Base-by-base conservation (phyloP, 1,140 invertebrate species). In the Caenorhabditis briggsae region DNA sequence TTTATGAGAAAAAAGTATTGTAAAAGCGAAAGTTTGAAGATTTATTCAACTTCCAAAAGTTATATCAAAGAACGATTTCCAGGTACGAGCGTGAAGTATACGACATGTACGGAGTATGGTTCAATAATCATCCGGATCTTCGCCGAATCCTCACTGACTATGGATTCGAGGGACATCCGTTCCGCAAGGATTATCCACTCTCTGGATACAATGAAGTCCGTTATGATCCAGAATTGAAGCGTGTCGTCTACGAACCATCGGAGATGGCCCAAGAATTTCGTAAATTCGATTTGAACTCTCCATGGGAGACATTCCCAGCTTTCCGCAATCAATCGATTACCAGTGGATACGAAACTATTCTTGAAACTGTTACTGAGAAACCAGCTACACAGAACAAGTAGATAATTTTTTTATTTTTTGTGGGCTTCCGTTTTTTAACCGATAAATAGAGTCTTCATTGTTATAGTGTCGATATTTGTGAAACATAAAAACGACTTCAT, bases 61-160 rank as follows among this genome's bases (percentile, higher is more conserved):
- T 20, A 74, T 3, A 25, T 48, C 33, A 33, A 33, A 7, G 25
- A 2, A 55, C 46, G 5, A 25, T 55, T 74, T 86, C 8, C 48
- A 86, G 84, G 85, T 86, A 56, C 43, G 85, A 86, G 50, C 85
- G 85, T 53, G 85, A 99, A 94, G 95, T 98, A 46, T 99, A 97
- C 96, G 98, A 99, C 92, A 98, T 99, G 97, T 99, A 94, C 94
- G 98, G 98, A 56, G 96, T 99, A 5, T 98, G 97, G 93, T 99
- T 99, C 94, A 94, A 95, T 14, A 97, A 98, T 93, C 97, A 99
- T 94, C 97, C 98, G 14, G 98, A 99, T 94, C 94, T 99, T 74
- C 95, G 98, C 88, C 94, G 98, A 88, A 98, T 99, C 92, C 94
- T 99, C 5, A 99, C 98, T 56, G 98, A 99, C 94, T 99, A 99